Base-by-base conservation (phyloP, 2,113 vertebrate genomes). In the Murina feae region DNA sequence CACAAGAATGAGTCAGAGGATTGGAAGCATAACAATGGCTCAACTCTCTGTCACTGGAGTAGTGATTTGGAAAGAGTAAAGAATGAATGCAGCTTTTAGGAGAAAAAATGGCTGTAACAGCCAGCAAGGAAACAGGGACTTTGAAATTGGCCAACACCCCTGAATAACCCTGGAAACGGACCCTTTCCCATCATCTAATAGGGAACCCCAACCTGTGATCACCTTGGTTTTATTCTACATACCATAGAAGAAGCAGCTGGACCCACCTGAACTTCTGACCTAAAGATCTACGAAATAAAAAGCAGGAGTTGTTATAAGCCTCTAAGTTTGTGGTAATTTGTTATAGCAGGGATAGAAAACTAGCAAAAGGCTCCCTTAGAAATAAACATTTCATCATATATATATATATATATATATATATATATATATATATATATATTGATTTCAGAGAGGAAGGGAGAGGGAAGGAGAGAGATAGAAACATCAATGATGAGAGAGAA, bases 291-390 rank as follows among this genome's bases (percentile, higher is more conserved):
- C 47, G 16, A 94, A 51, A 82, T n/a, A 55, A 58, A 60, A 75
- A 69, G 32, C 14, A 20, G 12, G 63, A 10, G 8, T 25, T 89
- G 21, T 13, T 47, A 51, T 44, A 72, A 23, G 4, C 28, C 32
- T 2, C 17, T 32, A 63, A 49, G 21, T 71, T 49, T 72, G 42
- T 76, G 37, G 8, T 55, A 72, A 53, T 74, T 84, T 74, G 6
- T 84, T 75, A 91, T 3, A 68, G 2, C 16, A 91, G 14, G 23
- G 47, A 51, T 75, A 32, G 13, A 69, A 85, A 93, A 23, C 4
- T 17, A 82, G 71, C 39, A 39, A 88, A 93, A 91, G 9, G 4
- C 10, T 85, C 39, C 4, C 21, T 72, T 78, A 66, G 25, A 95
- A 85, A 49, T 65, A 85, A 95, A 47, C 25, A 72, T 81, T 76